Evolutionary conservation across 2,113 vertebrate genomes (phyloP).

Genomic region (Rhegmatorhina hoffmannsi): DNA sequence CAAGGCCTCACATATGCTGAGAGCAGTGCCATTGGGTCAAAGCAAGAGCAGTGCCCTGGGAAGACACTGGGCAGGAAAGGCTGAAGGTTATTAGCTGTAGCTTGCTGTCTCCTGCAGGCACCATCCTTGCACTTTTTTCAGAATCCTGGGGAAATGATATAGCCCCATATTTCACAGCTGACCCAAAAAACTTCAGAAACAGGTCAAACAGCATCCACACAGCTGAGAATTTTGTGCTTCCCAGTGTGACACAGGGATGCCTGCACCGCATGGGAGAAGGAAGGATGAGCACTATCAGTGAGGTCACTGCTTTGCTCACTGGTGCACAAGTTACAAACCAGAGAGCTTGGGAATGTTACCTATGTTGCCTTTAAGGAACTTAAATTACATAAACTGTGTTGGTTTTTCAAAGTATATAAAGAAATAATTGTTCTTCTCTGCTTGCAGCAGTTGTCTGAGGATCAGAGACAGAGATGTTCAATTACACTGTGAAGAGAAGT

Average conservation of each 20-base stretch:
- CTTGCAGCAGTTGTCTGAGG: background rate
- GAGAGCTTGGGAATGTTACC: background rate
- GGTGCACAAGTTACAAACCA: background rate
- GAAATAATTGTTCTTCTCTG: background rate
- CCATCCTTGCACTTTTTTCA: background rate
- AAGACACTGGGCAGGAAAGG: background rate
- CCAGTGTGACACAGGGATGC: background rate
- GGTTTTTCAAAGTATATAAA: background rate
- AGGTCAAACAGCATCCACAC: background rate
- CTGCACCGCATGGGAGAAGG: fast-evolving
- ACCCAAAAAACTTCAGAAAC: background rate
- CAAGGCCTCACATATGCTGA: background rate
- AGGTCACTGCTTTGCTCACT: background rate
- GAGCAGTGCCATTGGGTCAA: background rate
- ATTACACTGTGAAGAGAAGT: background rate
- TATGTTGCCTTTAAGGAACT: background rate
- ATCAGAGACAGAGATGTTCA: background rate
- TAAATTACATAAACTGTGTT: background rate
- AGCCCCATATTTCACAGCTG: background rate
- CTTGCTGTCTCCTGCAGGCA: background rate
- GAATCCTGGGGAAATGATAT: background rate
- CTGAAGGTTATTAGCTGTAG: background rate
- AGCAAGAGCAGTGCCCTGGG: background rate
- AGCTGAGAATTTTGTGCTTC: background rate
- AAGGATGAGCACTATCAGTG: background rate